Evolutionary conservation across 1,140 invertebrate species (phyloP).

Genomic region (Pomacea maculata): DNA sequence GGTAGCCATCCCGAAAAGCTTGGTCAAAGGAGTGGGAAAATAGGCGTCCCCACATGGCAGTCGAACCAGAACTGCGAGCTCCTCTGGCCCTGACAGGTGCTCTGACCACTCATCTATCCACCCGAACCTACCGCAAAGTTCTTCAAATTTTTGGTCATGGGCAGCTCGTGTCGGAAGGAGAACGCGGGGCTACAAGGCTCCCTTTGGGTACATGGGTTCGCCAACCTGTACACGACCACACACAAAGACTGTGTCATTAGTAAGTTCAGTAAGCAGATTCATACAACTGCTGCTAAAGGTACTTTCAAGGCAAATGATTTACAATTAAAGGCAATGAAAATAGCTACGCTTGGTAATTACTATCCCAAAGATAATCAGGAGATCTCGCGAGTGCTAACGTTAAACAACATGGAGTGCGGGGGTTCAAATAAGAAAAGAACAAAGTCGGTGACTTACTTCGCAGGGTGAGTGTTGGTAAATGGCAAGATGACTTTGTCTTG

Average conservation of each 20-base stretch:
- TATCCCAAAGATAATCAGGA: too few relatives aligned
- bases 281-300: too few relatives aligned
- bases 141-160: conserved; percentile 10
- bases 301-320: too few relatives aligned
- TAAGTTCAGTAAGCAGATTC: too few relatives aligned
- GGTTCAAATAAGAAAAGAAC: not conserved
- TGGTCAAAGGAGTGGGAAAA: too few relatives aligned
- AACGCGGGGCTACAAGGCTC: conserved; percentile 8
- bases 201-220: not conserved
- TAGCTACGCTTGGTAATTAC: not conserved
- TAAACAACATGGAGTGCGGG: not conserved
- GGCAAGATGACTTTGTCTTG: conserved; percentile 98
- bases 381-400: too few relatives aligned
- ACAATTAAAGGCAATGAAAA: not conserved
- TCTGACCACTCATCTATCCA: not conserved
- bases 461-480: conserved; percentile 73
- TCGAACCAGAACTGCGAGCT: too few relatives aligned
- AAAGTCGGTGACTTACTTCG: conserved; percentile 37
- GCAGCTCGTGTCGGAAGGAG: conserved; percentile 14
- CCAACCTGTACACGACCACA: not conserved
- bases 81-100: too few relatives aligned
- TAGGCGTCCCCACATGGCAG: too few relatives aligned
- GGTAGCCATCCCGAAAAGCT: too few relatives aligned
- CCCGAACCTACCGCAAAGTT: conserved; percentile 29
- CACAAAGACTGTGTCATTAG: too few relatives aligned